phyloP scores from a whole-genome alignment of 2,888 invertebrate genomes.

The Philhelius pedissequus region DNA sequence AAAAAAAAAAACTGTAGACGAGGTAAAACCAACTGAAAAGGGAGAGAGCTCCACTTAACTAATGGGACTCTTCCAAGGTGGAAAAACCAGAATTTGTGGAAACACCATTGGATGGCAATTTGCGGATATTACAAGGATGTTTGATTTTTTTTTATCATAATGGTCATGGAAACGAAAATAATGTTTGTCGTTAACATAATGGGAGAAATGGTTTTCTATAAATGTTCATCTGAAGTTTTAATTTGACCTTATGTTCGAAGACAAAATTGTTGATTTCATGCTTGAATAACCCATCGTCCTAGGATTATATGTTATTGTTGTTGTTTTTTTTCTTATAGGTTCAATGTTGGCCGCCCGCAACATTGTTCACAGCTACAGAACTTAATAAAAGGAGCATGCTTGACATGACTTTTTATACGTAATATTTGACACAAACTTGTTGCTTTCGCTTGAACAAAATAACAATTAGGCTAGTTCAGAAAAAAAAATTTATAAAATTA shows the following conservation, averaged over 20 bases:
- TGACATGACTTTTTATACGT: too few species aligned
- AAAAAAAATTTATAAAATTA: too few species aligned
- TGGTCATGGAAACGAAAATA: slow-evolving; percentile 7
- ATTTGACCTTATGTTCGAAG: neutral
- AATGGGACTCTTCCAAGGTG: slow-evolving; percentile 47
- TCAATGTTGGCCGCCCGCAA: too few species aligned
- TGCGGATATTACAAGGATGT: slow-evolving; percentile 38
- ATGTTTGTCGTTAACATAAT: slow-evolving; percentile 12
- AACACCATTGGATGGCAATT: slow-evolving; percentile 47
- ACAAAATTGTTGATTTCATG: neutral
- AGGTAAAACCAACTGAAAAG: neutral
- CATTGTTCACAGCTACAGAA: too few species aligned
- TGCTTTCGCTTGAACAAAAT: too few species aligned
- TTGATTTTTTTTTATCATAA: slow-evolving; percentile 50
- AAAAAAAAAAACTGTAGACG: neutral
- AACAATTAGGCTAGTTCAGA: too few species aligned
- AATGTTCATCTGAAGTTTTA: slow-evolving; percentile 6
- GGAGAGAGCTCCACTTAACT: slow-evolving; percentile 31
- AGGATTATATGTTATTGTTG: neutral
- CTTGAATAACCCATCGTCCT: neutral
- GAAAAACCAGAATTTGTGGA: slow-evolving; percentile 33
- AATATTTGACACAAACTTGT: too few species aligned
- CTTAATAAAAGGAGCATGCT: too few species aligned
- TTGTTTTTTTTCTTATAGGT: neutral
- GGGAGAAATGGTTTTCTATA: neutral